Percentiles rank a stretch among this genome's conserved stretches.
phyloP scores from a whole-genome alignment of 2,113 vertebrate species.

The Chrysemys picta region DNA sequence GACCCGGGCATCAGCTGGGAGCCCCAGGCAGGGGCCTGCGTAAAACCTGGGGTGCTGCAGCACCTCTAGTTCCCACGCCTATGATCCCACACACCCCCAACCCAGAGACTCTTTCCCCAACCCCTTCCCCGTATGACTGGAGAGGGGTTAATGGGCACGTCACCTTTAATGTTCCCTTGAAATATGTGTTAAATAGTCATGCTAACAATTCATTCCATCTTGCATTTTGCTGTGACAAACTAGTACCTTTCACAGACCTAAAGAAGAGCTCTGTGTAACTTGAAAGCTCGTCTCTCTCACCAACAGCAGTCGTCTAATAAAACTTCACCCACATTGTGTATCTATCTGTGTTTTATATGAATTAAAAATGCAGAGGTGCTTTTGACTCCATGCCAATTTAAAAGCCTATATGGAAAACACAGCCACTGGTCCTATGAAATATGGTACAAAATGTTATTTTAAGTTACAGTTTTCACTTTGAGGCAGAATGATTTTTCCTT shows the following conservation, averaged over 20 bases:
- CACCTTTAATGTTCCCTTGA: neutral
- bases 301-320: neutral
- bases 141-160: neutral
- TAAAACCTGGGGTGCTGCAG: no score
- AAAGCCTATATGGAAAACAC: neutral
- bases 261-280: neutral
- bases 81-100: no score
- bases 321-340: neutral
- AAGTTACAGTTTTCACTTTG: neutral
- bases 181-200: neutral
- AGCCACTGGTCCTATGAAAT: neutral
- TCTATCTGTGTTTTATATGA: neutral
- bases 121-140: neutral
- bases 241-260: neutral
- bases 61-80: no score
- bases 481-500: fast-evolving
- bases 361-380: neutral
- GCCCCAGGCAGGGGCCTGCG: no score
- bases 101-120: neutral
- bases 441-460: neutral
- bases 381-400: neutral
- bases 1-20: no score
- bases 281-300: neutral
- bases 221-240: neutral
- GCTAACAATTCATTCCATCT: neutral